These are phyloP conservation scores for Rhodinocichla rosea DNA, from an alignment of 2,113 vertebrate species.

Conservation along the genomic window DNA sequence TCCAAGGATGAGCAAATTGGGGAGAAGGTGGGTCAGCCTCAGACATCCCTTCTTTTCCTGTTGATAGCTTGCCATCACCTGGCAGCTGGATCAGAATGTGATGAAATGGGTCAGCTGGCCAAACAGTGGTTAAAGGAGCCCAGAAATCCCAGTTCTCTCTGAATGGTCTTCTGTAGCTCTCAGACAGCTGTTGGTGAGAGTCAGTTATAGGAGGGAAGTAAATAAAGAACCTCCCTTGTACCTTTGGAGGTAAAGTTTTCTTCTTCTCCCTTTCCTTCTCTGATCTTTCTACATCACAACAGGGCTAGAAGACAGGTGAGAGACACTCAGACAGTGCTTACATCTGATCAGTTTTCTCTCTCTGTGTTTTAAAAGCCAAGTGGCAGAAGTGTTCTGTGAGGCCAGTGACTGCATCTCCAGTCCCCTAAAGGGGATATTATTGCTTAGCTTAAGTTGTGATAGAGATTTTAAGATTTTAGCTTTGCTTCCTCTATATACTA, in stretches of 20 bases:
- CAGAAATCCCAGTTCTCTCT: neutral
- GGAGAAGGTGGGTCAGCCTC: slow-evolving; percentile 80
- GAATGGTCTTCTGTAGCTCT: neutral
- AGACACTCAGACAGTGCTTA: neutral
- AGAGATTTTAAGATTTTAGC: neutral
- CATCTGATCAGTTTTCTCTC: neutral
- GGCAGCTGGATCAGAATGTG: neutral
- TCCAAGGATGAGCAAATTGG: slow-evolving; percentile 94
- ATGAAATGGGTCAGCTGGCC: neutral
- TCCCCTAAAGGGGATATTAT: neutral
- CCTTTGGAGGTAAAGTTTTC: neutral
- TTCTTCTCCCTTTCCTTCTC: neutral
- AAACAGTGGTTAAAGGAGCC: neutral
- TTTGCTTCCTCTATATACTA: neutral
- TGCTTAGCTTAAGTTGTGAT: neutral
- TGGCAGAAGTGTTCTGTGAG: neutral
- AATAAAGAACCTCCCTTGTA: neutral
- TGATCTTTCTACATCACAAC: neutral
- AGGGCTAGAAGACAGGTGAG: neutral
- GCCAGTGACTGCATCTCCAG: fast-evolving
- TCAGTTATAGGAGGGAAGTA: neutral
- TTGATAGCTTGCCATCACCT: neutral
- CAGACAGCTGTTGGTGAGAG: neutral
- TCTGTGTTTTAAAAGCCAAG: neutral
- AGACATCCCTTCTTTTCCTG: neutral